phyloP scores from a whole-genome alignment of 1,140 invertebrate genomes.

The Drosophila mayri region DNA sequence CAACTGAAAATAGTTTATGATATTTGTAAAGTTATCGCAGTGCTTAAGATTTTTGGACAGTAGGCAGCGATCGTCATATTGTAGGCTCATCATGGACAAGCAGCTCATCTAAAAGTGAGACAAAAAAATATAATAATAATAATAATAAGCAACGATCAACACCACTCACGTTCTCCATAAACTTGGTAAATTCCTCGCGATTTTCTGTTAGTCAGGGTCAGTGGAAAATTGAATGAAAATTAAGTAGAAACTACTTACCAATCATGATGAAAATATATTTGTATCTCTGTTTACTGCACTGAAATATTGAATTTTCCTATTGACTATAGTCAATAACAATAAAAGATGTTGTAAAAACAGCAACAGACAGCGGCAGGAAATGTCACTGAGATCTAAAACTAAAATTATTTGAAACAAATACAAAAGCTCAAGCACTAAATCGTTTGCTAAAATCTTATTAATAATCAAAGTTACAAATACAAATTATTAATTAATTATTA shows the following conservation, averaged over 20 bases:
- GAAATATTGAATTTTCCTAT: not conserved
- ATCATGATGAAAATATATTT: not conserved
- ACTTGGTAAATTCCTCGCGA: not conserved
- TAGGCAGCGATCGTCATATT: conserved; percentile 28
- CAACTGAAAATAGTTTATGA: conserved; percentile 56
- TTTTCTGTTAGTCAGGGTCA: too few species aligned
- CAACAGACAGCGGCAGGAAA: not conserved
- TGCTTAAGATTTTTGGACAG: conserved; percentile 23
- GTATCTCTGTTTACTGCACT: not conserved
- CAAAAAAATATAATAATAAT: not conserved
- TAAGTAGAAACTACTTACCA: not conserved
- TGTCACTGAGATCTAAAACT: too few species aligned
- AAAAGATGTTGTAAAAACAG: not conserved
- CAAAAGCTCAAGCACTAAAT: too few species aligned
- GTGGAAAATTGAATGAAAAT: not conserved
- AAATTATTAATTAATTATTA: too few species aligned
- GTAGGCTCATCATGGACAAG: conserved; percentile 27
- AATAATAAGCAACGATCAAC: not conserved
- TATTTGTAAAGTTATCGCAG: conserved; percentile 19
- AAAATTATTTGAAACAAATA: too few species aligned
- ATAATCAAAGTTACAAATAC: too few species aligned
- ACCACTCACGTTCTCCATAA: not conserved
- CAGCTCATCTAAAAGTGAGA: conserved; percentile 42
- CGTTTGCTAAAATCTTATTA: too few species aligned
- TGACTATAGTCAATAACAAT: not conserved